Evolutionary conservation across 2,113 vertebrate genomes (phyloP), one percentile per base, ranked within the genome.

Genomic region (Lucifuga dentata): DNA sequence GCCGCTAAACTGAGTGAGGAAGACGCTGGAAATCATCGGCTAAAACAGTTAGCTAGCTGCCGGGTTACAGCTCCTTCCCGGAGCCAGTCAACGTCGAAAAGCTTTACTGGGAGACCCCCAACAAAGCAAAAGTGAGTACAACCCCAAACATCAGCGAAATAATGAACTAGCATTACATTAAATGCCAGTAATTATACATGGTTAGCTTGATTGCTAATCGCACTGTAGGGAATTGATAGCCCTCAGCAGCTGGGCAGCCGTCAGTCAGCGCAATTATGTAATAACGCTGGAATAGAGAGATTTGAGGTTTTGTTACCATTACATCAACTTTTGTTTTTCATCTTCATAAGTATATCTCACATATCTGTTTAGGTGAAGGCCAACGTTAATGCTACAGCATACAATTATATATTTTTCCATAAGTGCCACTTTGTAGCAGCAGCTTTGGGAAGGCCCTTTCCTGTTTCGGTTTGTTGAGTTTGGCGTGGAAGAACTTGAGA

Each of bases 221-320:
- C 13, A 1, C 2, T 57, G 49, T 36, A 7, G 6, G 1, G 32
- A 29, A 26, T 35, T 52, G 59, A 78, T 59, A 66, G 66, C 23
- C 5, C 75, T 73, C 52, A 52, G 74, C 70, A 56, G 68, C 52
- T 10, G 11, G 35, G 43, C 63, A 48, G 43, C 48, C 26, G 3
- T 29, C 26, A n/a, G n/a, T n/a, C 75, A 44, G 62, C 72, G 49
- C 19, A 58, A 48, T 90, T 83, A 84, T 83, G 82, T 83, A 88
- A 88, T 73, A 75, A 75, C 36, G 11, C 49, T 41, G 39, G 41
- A 51, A 26, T 46, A 21, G 26, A 3, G 23, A 24, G 16, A 8
- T 21, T 24, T 40, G 38, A 33, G 16, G 7, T 5, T 29, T 44
- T n/a, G n/a, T n/a, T n/a, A n/a, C n/a, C n/a, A n/a, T n/a, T n/a